phyloP scores from a whole-genome alignment of 2,113 vertebrate species.

The Caranx ignobilis region DNA sequence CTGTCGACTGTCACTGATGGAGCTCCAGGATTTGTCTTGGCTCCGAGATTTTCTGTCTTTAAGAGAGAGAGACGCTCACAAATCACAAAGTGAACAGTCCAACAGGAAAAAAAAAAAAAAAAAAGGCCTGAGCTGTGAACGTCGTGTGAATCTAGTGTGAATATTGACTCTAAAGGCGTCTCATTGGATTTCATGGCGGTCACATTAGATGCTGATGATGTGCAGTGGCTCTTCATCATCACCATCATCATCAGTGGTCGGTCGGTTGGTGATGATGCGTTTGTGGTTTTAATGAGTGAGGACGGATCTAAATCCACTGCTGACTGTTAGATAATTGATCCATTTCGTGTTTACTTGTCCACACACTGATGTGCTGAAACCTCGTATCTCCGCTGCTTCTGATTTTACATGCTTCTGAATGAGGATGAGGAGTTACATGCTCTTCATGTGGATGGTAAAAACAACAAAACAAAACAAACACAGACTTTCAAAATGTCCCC shows the following conservation, averaged over 20 bases:
- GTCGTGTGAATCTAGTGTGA: conserved; percentile 60
- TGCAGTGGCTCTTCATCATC: background rate
- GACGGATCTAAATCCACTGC: background rate
- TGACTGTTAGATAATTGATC: background rate
- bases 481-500: background rate
- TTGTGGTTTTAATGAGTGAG: background rate
- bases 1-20: conserved; percentile 59
- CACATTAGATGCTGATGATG: background rate
- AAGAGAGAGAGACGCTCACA: conserved; percentile 51
- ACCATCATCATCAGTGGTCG: too few relatives aligned
- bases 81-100: conserved; percentile 29
- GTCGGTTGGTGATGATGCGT: background rate
- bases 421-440: background rate
- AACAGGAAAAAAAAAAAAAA: conserved; percentile 3
- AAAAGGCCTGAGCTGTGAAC: conserved; percentile 22
- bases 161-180: conserved; percentile 18
- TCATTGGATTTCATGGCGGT: conserved; percentile 4
- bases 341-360: background rate
- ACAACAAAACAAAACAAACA: too few relatives aligned
- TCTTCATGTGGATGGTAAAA: background rate
- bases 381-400: conserved; percentile 9
- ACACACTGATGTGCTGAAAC: conserved; percentile 13
- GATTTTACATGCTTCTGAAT: conserved; percentile 24
- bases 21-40: conserved; percentile 71
- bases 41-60: conserved; percentile 67